Conservation (phyloP, 1,140 invertebrate genomes). For the Drosophila varians region DNA sequence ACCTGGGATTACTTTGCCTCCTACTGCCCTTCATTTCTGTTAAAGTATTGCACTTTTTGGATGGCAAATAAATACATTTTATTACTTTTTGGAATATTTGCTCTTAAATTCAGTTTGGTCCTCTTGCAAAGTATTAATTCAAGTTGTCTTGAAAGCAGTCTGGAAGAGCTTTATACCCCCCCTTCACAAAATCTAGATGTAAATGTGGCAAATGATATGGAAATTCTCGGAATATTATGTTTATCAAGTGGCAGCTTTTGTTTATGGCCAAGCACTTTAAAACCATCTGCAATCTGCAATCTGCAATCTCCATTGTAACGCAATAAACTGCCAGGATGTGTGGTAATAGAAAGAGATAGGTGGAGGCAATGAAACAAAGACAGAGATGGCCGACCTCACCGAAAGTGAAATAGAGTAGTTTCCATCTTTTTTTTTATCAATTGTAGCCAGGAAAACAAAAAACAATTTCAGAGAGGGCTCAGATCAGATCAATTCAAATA, state of each 20-base stretch:
- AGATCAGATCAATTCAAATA: conserved; percentile 42
- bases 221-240: conserved; percentile 26
- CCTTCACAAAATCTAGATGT: not conserved
- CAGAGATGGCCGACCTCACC: not conserved
- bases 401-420: conserved; percentile 13
- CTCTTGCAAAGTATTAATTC: not conserved
- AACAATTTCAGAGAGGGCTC: conserved; percentile 35
- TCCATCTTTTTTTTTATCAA: not conserved
- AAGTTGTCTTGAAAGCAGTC: not conserved
- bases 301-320: conserved; percentile 36
- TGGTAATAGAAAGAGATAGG: not conserved
- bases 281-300: conserved; percentile 26
- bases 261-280: conserved; percentile 36
- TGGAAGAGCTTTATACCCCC: conserved; percentile 1
- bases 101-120: not conserved
- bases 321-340: conserved; percentile 19
- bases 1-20: not conserved
- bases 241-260: conserved; percentile 37
- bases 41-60: too few species aligned
- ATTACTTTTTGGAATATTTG: not conserved
- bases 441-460: conserved; percentile 2
- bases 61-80: too few species aligned
- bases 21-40: too few species aligned
- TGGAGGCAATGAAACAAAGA: not conserved
- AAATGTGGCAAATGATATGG: conserved; percentile 25